A percentile compares a stretch with the other conserved stretches of the same genome.
phyloP scores from a whole-genome alignment of 2,888 invertebrate species.

The Dastarcus helophoroides region DNA sequence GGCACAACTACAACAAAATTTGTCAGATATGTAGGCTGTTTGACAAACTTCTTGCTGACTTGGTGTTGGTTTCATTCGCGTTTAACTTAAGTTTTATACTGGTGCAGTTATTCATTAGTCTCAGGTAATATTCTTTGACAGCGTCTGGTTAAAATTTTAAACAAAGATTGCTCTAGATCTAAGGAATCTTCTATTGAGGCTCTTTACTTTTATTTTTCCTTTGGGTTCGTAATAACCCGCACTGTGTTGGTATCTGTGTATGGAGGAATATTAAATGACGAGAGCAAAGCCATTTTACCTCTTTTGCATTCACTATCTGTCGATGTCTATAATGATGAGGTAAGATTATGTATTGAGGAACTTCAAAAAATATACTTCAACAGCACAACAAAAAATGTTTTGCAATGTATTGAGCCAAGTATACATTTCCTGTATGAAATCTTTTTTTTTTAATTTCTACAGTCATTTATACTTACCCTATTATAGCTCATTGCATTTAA shows the following conservation, averaged over 20 bases:
- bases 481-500: too few relatives aligned
- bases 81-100: slow-evolving; percentile 21
- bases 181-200: neutral
- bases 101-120: slow-evolving; percentile 22
- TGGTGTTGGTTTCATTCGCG: slow-evolving; percentile 19
- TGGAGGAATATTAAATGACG: slow-evolving; percentile 28
- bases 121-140: slow-evolving; percentile 29
- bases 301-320: slow-evolving; percentile 52
- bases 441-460: too few relatives aligned
- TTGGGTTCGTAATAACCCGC: slow-evolving; percentile 48
- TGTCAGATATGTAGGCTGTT: slow-evolving; percentile 14
- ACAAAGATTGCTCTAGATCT: neutral
- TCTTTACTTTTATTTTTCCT: slow-evolving; percentile 51
- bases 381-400: neutral
- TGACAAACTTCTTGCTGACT: slow-evolving; percentile 17
- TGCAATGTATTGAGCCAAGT: too few relatives aligned
- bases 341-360: slow-evolving; percentile 2
- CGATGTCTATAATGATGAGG: slow-evolving; percentile 34
- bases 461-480: too few relatives aligned
- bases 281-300: slow-evolving; percentile 29
- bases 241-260: slow-evolving; percentile 39
- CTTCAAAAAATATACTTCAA: neutral
- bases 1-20: slow-evolving; percentile 20
- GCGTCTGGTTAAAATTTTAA: neutral
- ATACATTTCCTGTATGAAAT: too few relatives aligned